Evolutionary conservation across 2,888 invertebrate species (phyloP).

Genomic region (Amblyteles armatorius): DNA sequence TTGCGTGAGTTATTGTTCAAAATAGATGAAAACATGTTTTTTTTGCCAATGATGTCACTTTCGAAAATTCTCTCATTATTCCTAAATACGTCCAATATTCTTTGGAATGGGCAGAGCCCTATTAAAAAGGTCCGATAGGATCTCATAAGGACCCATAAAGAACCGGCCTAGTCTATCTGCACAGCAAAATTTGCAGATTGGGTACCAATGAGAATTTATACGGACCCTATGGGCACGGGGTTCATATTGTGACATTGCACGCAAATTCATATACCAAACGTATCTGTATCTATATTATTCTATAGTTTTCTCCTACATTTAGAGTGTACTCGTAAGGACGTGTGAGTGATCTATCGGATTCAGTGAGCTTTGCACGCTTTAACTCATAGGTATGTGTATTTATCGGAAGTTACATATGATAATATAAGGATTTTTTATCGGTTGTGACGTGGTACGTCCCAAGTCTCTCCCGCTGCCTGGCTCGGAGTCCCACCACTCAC

Average conservation of each 20-base stretch:
- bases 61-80: no score
- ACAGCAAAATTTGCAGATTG: neutral
- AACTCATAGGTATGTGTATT: neutral
- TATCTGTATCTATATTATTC: constrained; percentile 16
- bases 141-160: neutral
- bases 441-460: no score
- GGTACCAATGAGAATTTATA: neutral
- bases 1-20: no score
- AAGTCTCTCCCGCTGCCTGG: no score
- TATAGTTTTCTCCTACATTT: neutral
- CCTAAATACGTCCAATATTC: no score
- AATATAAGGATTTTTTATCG: constrained; percentile 11
- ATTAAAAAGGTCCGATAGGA: neutral
- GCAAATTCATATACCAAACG: constrained; percentile 9
- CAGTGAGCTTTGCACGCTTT: neutral
- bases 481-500: no score
- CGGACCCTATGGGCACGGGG: neutral
- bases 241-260: neutral
- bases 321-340: neutral
- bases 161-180: neutral
- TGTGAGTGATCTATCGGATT: constrained; percentile 12
- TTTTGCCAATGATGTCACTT: no score
- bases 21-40: no score
- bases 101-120: neutral
- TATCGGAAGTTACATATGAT: neutral